A percentile compares a stretch with the other conserved stretches of the same genome.
Conservation (phyloP, 2,888 invertebrate genomes). For the Lobophora halterata region DNA sequence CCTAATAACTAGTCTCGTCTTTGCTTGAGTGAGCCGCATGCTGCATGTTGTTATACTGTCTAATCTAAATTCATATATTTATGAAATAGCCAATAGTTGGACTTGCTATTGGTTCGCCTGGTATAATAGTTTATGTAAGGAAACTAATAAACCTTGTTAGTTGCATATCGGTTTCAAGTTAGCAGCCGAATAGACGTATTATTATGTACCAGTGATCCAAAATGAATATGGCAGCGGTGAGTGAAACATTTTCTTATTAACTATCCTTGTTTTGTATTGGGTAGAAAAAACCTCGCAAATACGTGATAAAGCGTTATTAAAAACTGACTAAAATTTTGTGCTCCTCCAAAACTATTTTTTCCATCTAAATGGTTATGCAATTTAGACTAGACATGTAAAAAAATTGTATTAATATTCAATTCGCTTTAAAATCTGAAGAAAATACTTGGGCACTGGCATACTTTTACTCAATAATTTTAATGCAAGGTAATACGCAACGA, state of each 20-base stretch:
- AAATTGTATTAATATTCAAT: conserved; percentile 1
- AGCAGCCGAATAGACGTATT: conserved; percentile 39
- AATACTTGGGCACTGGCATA: neutral
- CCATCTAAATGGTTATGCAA: too few species aligned
- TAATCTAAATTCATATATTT: conserved; percentile 15
- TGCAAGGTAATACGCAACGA: too few species aligned
- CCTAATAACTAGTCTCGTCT: conserved; percentile 7
- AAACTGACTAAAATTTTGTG: too few species aligned
- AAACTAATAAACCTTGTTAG: conserved; percentile 30
- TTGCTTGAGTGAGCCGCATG: neutral
- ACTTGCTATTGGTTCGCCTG: too few species aligned
- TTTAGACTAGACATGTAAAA: neutral
- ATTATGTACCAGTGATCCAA: conserved; percentile 22
- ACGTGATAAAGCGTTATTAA: too few species aligned
- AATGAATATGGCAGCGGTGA: conserved; percentile 35
- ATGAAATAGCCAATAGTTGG: conserved; percentile 29
- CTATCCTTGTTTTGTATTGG: too few species aligned
- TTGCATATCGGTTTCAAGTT: conserved; percentile 37
- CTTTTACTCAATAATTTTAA: conserved; percentile 13
- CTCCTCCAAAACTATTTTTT: too few species aligned
- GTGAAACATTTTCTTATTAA: conserved; percentile 18
- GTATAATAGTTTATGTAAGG: conserved; percentile 35
- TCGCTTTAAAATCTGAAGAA: conserved; percentile 5
- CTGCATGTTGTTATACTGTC: conserved; percentile 18
- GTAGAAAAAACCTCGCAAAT: too few species aligned